phyloP scores from a whole-genome alignment of 2,113 vertebrate genomes.

The Datnioides undecimradiatus region DNA sequence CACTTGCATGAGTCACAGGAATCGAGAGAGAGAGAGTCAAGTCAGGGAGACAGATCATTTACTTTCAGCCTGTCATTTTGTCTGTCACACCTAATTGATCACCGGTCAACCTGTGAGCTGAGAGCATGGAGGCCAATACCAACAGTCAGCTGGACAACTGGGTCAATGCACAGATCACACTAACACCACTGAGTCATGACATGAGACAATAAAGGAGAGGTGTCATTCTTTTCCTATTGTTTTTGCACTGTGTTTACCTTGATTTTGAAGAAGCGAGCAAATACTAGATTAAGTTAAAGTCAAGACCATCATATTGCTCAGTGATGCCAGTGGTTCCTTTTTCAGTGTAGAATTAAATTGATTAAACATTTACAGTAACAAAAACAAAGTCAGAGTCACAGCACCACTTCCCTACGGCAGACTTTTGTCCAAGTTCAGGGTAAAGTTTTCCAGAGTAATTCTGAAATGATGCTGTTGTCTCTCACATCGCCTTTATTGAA shows the following conservation, averaged over 20 bases:
- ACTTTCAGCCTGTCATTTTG: constrained; percentile 19
- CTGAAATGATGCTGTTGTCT: not conserved
- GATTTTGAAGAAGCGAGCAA: not conserved
- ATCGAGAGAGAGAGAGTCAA: not conserved
- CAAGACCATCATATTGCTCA: not conserved
- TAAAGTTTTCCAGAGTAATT: not conserved
- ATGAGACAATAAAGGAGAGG: not conserved
- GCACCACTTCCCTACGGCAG: not conserved
- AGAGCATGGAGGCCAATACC: not conserved
- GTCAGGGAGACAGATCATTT: constrained; percentile 10
- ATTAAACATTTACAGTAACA: not conserved
- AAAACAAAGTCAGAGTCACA: not conserved
- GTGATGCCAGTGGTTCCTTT: not conserved
- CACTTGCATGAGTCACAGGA: constrained; percentile 48
- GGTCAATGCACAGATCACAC: not conserved
- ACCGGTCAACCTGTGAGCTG: constrained; percentile 12
- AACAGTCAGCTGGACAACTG: not conserved
- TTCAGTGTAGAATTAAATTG: not conserved
- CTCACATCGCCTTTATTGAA: not conserved
- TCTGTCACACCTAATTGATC: constrained; percentile 24
- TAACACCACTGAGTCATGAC: not conserved
- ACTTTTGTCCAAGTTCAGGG: not conserved
- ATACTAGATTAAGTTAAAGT: not conserved
- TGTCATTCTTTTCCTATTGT: not conserved
- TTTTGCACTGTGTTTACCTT: not conserved